These are phyloP conservation scores for Spheniscus mendiculus DNA, from an alignment of 2,113 vertebrate species.

Conservation along the genomic window DNA sequence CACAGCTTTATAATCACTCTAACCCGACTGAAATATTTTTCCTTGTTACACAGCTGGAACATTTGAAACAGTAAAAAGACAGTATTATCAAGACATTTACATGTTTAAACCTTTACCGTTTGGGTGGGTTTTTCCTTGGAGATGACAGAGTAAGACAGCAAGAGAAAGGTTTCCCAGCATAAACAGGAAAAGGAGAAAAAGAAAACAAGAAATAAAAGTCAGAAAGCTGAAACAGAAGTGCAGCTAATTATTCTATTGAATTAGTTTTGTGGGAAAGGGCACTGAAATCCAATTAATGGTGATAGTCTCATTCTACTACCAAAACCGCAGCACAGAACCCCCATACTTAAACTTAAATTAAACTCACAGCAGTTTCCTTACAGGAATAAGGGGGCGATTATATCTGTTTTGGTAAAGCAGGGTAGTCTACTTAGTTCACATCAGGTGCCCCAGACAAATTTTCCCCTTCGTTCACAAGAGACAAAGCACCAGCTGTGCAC, in stretches of 20 bases:
- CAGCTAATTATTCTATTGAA: background rate
- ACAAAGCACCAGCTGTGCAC: background rate
- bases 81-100: background rate
- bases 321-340: background rate
- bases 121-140: conserved; percentile 81
- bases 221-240: background rate
- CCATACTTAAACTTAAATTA: background rate
- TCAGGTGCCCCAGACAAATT: background rate
- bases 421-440: background rate
- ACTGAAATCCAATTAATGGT: background rate
- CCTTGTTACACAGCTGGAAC: background rate
- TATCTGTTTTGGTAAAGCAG: background rate
- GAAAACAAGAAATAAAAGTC: conserved; percentile 48
- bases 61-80: background rate
- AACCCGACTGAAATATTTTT: background rate
- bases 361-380: background rate
- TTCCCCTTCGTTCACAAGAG: background rate
- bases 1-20: background rate
- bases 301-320: background rate
- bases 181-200: conserved; percentile 48
- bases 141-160: conserved; percentile 62
- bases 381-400: background rate
- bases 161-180: conserved; percentile 66
- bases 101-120: conserved; percentile 75
- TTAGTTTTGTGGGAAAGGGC: background rate